phyloP scores from a whole-genome alignment of 1,140 invertebrate species.

The Drosophila lowei region DNA sequence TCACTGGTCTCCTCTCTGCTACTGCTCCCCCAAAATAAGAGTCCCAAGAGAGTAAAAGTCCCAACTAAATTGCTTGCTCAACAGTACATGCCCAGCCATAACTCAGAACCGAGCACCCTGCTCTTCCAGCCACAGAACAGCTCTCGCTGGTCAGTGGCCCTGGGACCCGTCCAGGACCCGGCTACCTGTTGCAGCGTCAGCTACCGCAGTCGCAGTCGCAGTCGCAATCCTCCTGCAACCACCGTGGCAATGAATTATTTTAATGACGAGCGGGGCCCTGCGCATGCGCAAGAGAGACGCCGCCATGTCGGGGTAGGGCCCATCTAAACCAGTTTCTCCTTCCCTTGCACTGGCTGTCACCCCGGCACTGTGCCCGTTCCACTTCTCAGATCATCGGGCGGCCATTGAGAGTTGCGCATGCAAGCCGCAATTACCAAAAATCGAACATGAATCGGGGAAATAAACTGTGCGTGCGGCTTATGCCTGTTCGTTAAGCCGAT shows the following conservation, averaged over 20 bases:
- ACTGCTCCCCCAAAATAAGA: constrained; percentile 1
- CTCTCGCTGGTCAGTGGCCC: constrained; percentile 56
- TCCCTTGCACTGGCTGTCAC: too few species aligned
- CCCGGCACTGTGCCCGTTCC: constrained; percentile 13
- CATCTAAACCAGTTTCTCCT: constrained; percentile 49
- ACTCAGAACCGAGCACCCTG: constrained; percentile 55
- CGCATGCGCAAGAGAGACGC: constrained; percentile 54
- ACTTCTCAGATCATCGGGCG: constrained; percentile 36
- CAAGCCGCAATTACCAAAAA: constrained; percentile 52
- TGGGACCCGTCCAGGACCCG: constrained; percentile 9
- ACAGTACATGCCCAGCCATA: constrained; percentile 31
- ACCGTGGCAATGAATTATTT: constrained; percentile 72
- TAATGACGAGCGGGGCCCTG: constrained; percentile 70
- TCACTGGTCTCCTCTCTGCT: background rate
- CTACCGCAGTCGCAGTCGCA: constrained; percentile 25
- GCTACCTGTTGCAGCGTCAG: constrained; percentile 70
- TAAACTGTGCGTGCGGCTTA: constrained; percentile 48
- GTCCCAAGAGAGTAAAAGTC: too few species aligned
- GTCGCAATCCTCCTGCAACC: background rate
- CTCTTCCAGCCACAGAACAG: background rate
- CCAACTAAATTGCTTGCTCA: constrained; percentile 49
- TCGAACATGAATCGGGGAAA: constrained; percentile 15
- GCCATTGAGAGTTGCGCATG: constrained; percentile 63
- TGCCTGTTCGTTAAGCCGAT: constrained; percentile 65
- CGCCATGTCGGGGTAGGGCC: constrained; percentile 38